Conservation (phyloP, 2,888 invertebrate genomes). For the Dastarcus helophoroides region DNA sequence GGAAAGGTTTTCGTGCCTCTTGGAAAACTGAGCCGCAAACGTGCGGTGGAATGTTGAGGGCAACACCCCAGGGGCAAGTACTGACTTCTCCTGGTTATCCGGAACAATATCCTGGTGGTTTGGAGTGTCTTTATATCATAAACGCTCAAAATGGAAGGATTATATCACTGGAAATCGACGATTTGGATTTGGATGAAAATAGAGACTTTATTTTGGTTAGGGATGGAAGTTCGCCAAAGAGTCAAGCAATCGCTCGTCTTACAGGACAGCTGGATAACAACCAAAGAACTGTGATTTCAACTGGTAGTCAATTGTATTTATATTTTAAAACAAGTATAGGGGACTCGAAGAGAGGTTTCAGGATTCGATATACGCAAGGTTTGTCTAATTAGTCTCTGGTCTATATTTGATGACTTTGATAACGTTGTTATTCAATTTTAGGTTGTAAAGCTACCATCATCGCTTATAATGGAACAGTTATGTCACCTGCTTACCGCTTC, state of each 20-base stretch:
- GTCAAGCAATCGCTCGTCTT: conserved; percentile 70
- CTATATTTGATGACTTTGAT: no score
- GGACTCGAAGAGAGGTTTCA: conserved; percentile 82
- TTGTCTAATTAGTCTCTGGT: conserved; percentile 9
- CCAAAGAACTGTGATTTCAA: conserved; percentile 78
- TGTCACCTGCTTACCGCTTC: conserved; percentile 80
- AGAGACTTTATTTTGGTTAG: conserved; percentile 82
- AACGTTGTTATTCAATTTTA: no score
- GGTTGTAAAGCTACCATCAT: conserved; percentile 83
- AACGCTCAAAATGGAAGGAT: conserved; percentile 84
- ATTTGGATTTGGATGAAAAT: conserved; percentile 69
- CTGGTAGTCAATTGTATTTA: conserved; percentile 75
- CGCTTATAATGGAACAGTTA: conserved; percentile 73
- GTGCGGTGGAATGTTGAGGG: conserved; percentile 80
- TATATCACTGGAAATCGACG: conserved; percentile 83
- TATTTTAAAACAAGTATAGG: conserved; percentile 88
- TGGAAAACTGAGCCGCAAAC: conserved; percentile 92
- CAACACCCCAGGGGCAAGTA: conserved; percentile 80
- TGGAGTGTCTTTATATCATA: conserved; percentile 89
- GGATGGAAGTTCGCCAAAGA: conserved; percentile 82
- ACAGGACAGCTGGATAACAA: conserved; percentile 69
- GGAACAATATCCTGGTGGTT: conserved; percentile 85
- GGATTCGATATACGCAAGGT: conserved; percentile 72
- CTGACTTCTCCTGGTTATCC: conserved; percentile 88
- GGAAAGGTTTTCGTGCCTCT: conserved; percentile 84